These are phyloP conservation scores for Prosopocoilus inquinatus DNA, from an alignment of 2,888 invertebrate species.

Conservation along the genomic window DNA sequence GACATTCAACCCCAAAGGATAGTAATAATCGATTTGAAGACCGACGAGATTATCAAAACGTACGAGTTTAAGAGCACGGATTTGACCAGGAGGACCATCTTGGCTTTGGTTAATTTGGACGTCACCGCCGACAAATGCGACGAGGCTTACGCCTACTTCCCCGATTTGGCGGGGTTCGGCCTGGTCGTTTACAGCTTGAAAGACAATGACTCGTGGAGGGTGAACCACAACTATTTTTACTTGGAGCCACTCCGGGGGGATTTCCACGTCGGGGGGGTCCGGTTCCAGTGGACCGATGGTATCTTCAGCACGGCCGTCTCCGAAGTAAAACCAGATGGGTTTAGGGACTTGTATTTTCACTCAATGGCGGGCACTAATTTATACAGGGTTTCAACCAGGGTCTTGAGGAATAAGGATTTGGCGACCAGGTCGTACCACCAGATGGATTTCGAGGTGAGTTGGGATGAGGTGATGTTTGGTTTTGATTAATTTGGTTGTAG, in stretches of 20 bases:
- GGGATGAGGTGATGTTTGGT: not conserved
- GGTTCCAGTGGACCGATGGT: constrained; percentile 79
- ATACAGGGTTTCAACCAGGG: constrained; percentile 66
- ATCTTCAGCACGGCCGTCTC: constrained; percentile 71
- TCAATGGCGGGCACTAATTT: constrained; percentile 72
- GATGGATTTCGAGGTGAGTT: constrained; percentile 54
- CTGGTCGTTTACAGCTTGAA: constrained; percentile 59
- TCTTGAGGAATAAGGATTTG: constrained; percentile 57
- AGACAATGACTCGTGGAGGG: constrained; percentile 66
- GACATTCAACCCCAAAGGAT: constrained; percentile 61
- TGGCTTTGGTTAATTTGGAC: constrained; percentile 71
- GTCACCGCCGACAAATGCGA: constrained; percentile 58
- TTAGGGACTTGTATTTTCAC: constrained; percentile 71
- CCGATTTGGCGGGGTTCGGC: constrained; percentile 64
- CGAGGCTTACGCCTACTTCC: constrained; percentile 69
- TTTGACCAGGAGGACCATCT: constrained; percentile 51
- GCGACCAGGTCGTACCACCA: constrained; percentile 56
- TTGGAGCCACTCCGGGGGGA: constrained; percentile 70
- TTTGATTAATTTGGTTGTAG: constrained; percentile 37
- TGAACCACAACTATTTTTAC: constrained; percentile 69
- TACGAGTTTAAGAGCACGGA: constrained; percentile 57
- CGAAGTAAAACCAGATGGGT: constrained; percentile 54
- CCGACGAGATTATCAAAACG: constrained; percentile 59
- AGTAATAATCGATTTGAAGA: constrained; percentile 65
- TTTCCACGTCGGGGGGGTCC: constrained; percentile 63